Base-by-base conservation (phyloP, 2,888 invertebrate species). In the Phortica okadai region DNA sequence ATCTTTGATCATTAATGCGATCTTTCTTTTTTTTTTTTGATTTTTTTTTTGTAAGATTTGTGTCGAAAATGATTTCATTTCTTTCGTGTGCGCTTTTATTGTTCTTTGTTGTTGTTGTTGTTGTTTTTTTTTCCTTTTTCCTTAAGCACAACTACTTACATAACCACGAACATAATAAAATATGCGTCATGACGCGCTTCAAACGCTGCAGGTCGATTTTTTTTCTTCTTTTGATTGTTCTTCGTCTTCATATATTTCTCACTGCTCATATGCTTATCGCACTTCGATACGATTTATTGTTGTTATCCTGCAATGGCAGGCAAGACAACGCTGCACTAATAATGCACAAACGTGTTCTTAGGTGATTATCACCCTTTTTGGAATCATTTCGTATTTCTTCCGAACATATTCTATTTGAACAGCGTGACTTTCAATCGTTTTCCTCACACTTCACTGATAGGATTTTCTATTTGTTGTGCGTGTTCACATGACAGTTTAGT, bases 401-500 rank as follows among this genome's bases (percentile, higher is more conserved):
- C 50, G 25, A 16, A 25, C 45, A 76, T 54, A 33, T 56, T 59
- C 41, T 72, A 54, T 64, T 64, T 74, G 76, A 74, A 74, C 75
- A 79, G 79, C 80, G 78, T 82, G 82, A 82, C 82, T 79, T 82
- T 80, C 82, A 82, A 80, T 78, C 77, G 80, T 77, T 80, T 80
- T 80, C 77, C 76, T 70, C 64, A 66, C 72, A 67, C 50, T 25
- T n/a, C 33, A 16, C 25, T 73, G 62, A 73, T 50, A 67, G 50
- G 56, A 54, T 76, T 21, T 76, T 41, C 33, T 74, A 77, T 78
- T 78, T 74, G 77, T 79, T 75, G 67, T 76, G 67, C 73, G 73
- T 78, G 73, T 77, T 74, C 54, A 75, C 70, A 64, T 59, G 58
- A 16, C 21, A 25, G 14, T 70, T 70, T 50, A 4, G 11, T 66